Evolutionary conservation across 1,140 invertebrate species (phyloP).

Genomic region (Megalonaias nervosa): DNA sequence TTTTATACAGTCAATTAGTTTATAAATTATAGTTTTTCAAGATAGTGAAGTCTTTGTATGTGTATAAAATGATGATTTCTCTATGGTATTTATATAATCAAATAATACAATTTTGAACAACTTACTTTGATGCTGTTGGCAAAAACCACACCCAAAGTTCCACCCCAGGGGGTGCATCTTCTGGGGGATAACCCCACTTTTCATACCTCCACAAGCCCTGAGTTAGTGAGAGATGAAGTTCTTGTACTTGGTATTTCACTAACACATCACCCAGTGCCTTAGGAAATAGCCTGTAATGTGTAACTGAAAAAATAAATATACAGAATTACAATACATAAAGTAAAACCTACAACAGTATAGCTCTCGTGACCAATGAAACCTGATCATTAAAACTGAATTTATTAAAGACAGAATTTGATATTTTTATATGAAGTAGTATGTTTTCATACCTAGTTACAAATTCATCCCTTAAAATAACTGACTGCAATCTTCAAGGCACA

Average conservation of each 20-base stretch:
- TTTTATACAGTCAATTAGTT: too few species aligned
- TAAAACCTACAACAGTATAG: background rate
- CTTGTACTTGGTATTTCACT: constrained; percentile 85
- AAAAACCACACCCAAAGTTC: constrained; percentile 95
- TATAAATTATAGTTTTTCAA: too few species aligned
- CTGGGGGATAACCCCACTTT: constrained; percentile 91
- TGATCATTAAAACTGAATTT: too few species aligned
- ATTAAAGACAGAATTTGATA: too few species aligned
- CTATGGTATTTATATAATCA: too few species aligned
- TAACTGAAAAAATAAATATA: constrained; percentile 51
- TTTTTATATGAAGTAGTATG: too few species aligned
- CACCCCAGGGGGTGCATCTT: constrained; percentile 91
- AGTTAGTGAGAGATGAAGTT: constrained; percentile 92
- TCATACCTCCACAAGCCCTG: constrained; percentile 94
- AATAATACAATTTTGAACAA: background rate
- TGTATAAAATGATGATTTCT: too few species aligned
- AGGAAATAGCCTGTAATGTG: constrained; percentile 90
- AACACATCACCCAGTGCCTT: constrained; percentile 93
- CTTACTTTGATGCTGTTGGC: constrained; percentile 73
- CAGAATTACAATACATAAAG: background rate
- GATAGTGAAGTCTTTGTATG: too few species aligned
- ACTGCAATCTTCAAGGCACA: too few species aligned
- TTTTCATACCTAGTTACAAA: too few species aligned
- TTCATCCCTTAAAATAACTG: too few species aligned
- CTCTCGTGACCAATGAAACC: background rate